Evolutionary conservation across 2,888 invertebrate genomes (phyloP).

Genomic region (Drosophila macrospina): DNA sequence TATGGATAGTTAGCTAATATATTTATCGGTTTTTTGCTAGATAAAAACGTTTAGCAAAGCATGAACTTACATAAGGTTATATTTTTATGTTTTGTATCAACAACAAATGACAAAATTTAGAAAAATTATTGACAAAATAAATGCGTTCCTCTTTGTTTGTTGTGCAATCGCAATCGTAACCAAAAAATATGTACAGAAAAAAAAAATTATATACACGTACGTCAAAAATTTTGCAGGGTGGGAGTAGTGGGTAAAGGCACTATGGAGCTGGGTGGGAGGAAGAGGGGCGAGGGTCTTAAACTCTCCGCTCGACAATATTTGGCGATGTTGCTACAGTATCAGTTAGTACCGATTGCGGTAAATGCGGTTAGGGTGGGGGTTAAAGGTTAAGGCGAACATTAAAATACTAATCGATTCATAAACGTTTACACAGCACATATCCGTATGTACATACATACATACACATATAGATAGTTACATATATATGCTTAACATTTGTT

Average conservation of each 20-base stretch:
- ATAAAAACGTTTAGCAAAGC: constrained; percentile 42
- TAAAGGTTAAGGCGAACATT: constrained; percentile 26
- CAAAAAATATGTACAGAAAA: constrained; percentile 51
- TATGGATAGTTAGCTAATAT: constrained; percentile 36
- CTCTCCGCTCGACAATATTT: constrained; percentile 43
- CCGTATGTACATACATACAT: constrained; percentile 33
- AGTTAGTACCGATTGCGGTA: constrained; percentile 9
- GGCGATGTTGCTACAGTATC: background rate
- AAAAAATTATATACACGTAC: constrained; percentile 85
- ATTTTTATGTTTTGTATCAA: constrained; percentile 27
- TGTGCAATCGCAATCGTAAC: constrained; percentile 68
- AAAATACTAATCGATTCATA: constrained; percentile 84
- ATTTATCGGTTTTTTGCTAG: constrained; percentile 15
- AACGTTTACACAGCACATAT: constrained; percentile 60
- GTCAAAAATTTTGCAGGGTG: constrained; percentile 75
- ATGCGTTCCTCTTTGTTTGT: constrained; percentile 14
- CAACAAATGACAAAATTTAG: constrained; percentile 57
- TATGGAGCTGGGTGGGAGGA: background rate
- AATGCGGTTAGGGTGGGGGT: constrained; percentile 4
- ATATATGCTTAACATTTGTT: constrained; percentile 41
- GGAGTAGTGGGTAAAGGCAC: constrained; percentile 1
- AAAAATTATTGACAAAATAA: constrained; percentile 33
- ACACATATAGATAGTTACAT: too few relatives aligned
- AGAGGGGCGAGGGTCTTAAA: constrained; percentile 14
- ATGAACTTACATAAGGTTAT: constrained; percentile 35